Evolutionary conservation across 2,113 vertebrate genomes (phyloP), one percentile per base, ranked within the genome.

Genomic region (Pseudolaguvia tuberculata): DNA sequence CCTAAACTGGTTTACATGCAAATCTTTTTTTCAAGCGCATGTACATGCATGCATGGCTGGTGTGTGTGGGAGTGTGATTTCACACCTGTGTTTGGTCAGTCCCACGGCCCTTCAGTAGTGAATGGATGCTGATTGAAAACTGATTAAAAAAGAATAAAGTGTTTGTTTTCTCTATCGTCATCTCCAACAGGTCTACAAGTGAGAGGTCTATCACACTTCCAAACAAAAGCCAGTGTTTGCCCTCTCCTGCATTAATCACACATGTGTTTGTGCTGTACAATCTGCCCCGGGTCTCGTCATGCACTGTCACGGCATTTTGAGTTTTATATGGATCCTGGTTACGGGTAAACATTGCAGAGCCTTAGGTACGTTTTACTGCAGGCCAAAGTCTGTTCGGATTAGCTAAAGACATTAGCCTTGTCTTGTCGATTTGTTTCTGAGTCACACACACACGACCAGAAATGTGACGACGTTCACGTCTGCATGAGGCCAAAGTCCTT

Each of bases 31-130:
- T 21, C 29, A 29, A 17, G 39, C 15, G 53, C 66, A 70, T 9
- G 52, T 56, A 53, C 10, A 45, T 23, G 52, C 13, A 20, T 57
- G 69, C 53, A 47, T 5, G 53, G 15, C 2, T 15, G 25, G 4
- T 23, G n/a, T 45, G 45, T 48, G 31, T 51, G 67, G 35, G 57
- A 53, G 29, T 31, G 21, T 31, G 45, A 55, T 61, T 72, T 69
- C 72, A 72, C 74, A 77, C 75, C 71, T 69, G 71, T 25, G 52
- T 77, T 77, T 70, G 75, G 50, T 73, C 75, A 74, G 74, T 51
- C 75, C 62, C 48, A 62, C 1, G 48, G 75, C 14, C 66, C 52
- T 48, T 77, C 55, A 70, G 67, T 45, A 29, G 35, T 53, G 57
- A 76, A 70, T 70, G 63, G 63, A 47, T 23, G 31, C 57, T 77